A percentile compares a stretch with the other conserved stretches of the same genome.
phyloP scores from a whole-genome alignment of 92 coral and sea anemone species.

The Heteractis magnifica region DNA sequence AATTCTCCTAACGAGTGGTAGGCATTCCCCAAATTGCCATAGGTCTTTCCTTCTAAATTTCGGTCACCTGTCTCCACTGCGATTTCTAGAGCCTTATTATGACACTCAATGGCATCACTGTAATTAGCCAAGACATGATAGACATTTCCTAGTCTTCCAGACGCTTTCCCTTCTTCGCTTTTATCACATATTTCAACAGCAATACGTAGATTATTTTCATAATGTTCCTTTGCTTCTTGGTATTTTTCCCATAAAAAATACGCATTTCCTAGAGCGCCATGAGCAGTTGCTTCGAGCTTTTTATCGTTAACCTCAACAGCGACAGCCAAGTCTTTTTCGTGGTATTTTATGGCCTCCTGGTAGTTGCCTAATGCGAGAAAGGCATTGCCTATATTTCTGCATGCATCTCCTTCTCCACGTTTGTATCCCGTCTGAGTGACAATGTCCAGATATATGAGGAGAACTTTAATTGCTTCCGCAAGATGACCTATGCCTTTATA shows the following conservation, averaged over 20 bases:
- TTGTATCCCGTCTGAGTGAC: too few relatives aligned
- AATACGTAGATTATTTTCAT: not conserved
- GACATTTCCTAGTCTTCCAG: not conserved
- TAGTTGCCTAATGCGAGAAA: not conserved
- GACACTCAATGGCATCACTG: not conserved
- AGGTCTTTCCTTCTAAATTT: not conserved
- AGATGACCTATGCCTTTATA: not conserved
- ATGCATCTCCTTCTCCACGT: not conserved
- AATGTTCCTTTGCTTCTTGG: not conserved
- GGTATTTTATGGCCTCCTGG: not conserved
- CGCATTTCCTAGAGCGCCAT: not conserved
- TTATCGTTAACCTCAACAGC: constrained; percentile 1
- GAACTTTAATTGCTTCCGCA: not conserved
- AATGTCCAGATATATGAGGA: too few relatives aligned
- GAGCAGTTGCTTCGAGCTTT: not conserved
- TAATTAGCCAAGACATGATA: not conserved
- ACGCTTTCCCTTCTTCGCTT: constrained; percentile 8
- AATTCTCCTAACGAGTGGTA: not conserved
- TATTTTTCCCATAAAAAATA: not conserved
- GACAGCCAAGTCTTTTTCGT: constrained; percentile 1
- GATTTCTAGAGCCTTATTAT: not conserved
- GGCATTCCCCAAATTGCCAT: not conserved
- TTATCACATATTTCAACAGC: constrained; percentile 9
- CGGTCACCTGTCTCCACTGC: not conserved
- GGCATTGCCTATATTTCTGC: not conserved